These are phyloP conservation scores for Phycodurus eques DNA, from an alignment of 2,113 vertebrate genomes.

Conservation along the genomic window DNA sequence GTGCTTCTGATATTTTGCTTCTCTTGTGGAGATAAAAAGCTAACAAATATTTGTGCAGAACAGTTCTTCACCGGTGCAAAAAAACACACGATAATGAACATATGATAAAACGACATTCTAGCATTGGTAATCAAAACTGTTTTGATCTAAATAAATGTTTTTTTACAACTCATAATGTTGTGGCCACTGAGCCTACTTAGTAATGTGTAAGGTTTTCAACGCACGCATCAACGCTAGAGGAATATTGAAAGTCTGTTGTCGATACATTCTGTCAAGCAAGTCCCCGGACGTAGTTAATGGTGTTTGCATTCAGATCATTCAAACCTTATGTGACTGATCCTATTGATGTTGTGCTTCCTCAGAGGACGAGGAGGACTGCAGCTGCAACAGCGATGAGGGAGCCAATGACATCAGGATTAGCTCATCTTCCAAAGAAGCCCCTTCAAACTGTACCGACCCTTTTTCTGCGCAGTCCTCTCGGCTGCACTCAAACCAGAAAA, in stretches of 20 bases:
- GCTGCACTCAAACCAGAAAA: slow-evolving; percentile 85
- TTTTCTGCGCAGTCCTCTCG: slow-evolving; percentile 83
- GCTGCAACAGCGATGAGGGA: slow-evolving; percentile 82
- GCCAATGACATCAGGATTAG: slow-evolving; percentile 65
- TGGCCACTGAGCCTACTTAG: neutral
- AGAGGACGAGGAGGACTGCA: slow-evolving; percentile 77
- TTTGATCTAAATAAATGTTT: too few species aligned
- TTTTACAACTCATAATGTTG: neutral
- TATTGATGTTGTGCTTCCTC: slow-evolving; percentile 43
- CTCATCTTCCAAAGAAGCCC: slow-evolving; percentile 67
- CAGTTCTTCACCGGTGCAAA: too few species aligned
- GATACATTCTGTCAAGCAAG: slow-evolving; percentile 20
- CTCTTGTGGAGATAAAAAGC: too few species aligned
- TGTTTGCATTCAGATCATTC: slow-evolving; percentile 37
- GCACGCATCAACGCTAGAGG: slow-evolving; percentile 6
- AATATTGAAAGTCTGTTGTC: slow-evolving; percentile 35
- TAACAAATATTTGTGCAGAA: too few species aligned
- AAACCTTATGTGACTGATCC: slow-evolving; percentile 30
- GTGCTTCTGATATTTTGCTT: too few species aligned
- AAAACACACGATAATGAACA: too few species aligned
- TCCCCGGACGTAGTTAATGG: slow-evolving; percentile 10
- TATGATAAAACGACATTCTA: too few species aligned
- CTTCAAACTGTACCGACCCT: slow-evolving; percentile 62
- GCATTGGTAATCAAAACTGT: too few species aligned
- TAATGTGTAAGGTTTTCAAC: slow-evolving; percentile 6